Evolutionary conservation across 2,888 invertebrate genomes (phyloP).

Genomic region (Mythimna lalbum): DNA sequence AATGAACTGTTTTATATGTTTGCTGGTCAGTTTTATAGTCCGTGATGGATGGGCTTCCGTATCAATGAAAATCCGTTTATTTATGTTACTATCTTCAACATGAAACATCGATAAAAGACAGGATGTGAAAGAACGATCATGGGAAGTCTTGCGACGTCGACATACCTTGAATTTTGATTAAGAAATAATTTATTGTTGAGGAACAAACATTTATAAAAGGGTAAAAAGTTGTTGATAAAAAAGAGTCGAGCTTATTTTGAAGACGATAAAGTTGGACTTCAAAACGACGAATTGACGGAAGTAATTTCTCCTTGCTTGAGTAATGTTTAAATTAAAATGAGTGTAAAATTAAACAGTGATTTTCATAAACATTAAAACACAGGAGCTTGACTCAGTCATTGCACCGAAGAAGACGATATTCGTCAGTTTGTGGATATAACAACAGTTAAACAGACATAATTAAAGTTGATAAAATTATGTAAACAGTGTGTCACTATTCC

Average conservation of each 20-base stretch:
- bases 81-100: conserved; percentile 32
- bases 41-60: conserved; percentile 42
- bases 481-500: conserved; percentile 58
- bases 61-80: conserved; percentile 43
- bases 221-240: not conserved
- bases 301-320: conserved; percentile 12
- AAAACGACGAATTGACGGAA: conserved; percentile 1
- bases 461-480: conserved; percentile 42
- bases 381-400: conserved; percentile 38
- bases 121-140: conserved; percentile 37
- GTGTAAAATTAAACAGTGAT: conserved; percentile 21
- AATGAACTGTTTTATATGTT: conserved; percentile 30
- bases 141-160: conserved; percentile 28
- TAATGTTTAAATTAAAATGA: conserved; percentile 39
- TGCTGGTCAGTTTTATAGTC: conserved; percentile 38
- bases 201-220: conserved; percentile 34
- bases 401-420: conserved; percentile 17
- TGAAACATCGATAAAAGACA: conserved; percentile 23
- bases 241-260: not conserved
- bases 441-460: conserved; percentile 19
- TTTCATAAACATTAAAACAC: conserved; percentile 31
- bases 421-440: conserved; percentile 14
- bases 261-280: conserved; percentile 14
- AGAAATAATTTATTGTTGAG: conserved; percentile 39
- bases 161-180: conserved; percentile 37